Base-by-base conservation (phyloP, 2,888 invertebrate genomes). In the Neoascia interrupta region DNA sequence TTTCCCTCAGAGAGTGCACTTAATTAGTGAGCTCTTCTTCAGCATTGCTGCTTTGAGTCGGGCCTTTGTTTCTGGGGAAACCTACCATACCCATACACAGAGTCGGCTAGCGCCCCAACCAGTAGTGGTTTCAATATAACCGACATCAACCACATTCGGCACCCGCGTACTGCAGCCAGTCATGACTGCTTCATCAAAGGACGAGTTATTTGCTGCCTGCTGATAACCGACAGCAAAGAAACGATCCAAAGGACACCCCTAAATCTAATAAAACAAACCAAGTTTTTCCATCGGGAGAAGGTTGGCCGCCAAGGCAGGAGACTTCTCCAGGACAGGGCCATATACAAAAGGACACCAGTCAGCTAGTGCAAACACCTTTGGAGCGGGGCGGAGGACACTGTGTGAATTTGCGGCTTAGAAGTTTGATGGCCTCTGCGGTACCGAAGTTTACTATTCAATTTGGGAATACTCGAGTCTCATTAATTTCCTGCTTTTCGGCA, bases 371-470 rank as follows among this genome's bases (percentile, higher is more conserved):
- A n/a, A n/a, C n/a, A n/a, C n/a, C n/a, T n/a, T 26, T 26, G 13
- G 11, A 31, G n/a, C 4, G 8, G 15, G 3, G 6, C 47, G n/a
- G n/a, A 10, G 45, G 39, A 19, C 2, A 49, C 31, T 31, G 31
- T 8, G 31, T n/a, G 34, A 72, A 54, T 34, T 60, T 60, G 76
- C 34, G 64, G 64, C 37, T 51, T 43, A 51, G 43, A 56, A 70
- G 56, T 58, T 66, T 72, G 72, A 66, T 66, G 37, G 64, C 53
- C 64, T 64, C 54, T 76, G 72, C 28, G 60, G 60, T 72, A 19
- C 26, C 26, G 41, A 72, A 60, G 76, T 76, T 76, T 76, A 76
- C 72, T 76, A 72, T 70, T 76, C 64, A 76, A 76, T 76, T 76
- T 76, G 76, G 76, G 72, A 76, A 66, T 66, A 72, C 72, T 60